These are phyloP conservation scores for Drosophila subobscura DNA, from an alignment of 1,140 invertebrate species.

Conservation along the genomic window DNA sequence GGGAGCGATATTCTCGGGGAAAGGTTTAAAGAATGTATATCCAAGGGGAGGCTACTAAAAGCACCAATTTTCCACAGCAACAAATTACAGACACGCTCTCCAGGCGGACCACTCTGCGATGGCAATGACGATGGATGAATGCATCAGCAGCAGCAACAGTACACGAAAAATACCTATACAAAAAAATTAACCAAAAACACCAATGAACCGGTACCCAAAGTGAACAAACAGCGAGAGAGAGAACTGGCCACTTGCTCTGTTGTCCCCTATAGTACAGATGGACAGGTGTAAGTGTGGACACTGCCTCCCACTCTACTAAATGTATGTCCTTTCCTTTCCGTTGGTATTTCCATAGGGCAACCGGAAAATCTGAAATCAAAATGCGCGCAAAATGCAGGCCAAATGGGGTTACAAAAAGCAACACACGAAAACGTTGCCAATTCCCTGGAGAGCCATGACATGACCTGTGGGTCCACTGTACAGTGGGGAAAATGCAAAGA, in stretches of 20 bases:
- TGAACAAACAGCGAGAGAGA: background rate
- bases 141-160: too few relatives aligned
- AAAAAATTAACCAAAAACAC: constrained; percentile 53
- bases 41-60: constrained; percentile 7
- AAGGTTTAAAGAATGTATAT: too few relatives aligned
- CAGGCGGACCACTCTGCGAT: constrained; percentile 29
- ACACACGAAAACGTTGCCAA: constrained; percentile 52
- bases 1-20: too few relatives aligned
- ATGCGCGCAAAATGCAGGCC: constrained; percentile 79
- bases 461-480: constrained; percentile 11
- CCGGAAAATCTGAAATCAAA: constrained; percentile 64
- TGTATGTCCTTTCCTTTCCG: background rate
- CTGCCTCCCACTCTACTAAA: too few relatives aligned
- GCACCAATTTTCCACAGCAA: constrained; percentile 57
- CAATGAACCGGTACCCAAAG: constrained; percentile 21
- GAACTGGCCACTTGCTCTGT: constrained; percentile 22
- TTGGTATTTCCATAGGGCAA: constrained; percentile 41
- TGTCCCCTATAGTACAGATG: constrained; percentile 1
- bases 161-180: constrained; percentile 49
- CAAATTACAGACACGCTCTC: constrained; percentile 53
- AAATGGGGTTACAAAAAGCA: constrained; percentile 72
- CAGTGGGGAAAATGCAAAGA: constrained; percentile 28
- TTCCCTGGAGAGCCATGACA: constrained; percentile 48
- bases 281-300: constrained; percentile 29
- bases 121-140: too few relatives aligned